phyloP scores from a whole-genome alignment of 2,113 vertebrate species.

The Zosterops borbonicus region DNA sequence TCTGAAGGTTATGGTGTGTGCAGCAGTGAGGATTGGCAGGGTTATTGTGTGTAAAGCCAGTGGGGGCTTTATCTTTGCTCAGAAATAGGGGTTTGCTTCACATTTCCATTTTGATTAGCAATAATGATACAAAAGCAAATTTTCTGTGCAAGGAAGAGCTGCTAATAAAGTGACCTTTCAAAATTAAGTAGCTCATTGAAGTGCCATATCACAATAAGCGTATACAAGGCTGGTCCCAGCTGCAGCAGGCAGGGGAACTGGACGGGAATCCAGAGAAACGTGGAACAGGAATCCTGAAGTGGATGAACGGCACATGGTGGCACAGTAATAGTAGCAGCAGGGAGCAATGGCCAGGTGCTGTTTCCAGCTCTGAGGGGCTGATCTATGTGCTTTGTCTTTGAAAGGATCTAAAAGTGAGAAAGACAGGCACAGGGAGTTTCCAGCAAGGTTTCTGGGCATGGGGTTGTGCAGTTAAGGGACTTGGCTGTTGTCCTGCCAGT shows the following conservation, averaged over 20 bases:
- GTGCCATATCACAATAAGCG: conserved; percentile 5
- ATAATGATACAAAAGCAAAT: conserved; percentile 62
- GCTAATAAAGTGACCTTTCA: conserved; percentile 69
- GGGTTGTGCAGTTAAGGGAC: background rate
- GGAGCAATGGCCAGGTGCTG: background rate
- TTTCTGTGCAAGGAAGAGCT: conserved; percentile 38
- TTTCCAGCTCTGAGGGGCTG: background rate
- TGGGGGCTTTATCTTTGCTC: conserved; percentile 49
- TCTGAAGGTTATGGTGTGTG: conserved; percentile 42
- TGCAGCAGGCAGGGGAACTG: conserved; percentile 11
- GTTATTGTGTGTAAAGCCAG: conserved; percentile 57
- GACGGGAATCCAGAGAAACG: background rate
- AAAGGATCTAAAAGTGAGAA: background rate
- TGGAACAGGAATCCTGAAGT: background rate
- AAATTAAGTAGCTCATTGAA: conserved; percentile 56
- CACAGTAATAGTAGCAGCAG: background rate
- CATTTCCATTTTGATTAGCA: conserved; percentile 70
- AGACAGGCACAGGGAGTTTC: background rate
- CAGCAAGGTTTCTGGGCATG: background rate
- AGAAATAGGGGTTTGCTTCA: conserved; percentile 37
- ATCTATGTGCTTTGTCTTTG: background rate
- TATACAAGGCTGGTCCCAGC: conserved; percentile 24
- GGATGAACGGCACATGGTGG: background rate
- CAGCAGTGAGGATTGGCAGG: conserved; percentile 40
- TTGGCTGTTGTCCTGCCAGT: background rate